Evolutionary conservation across 2,888 invertebrate genomes (phyloP).

Genomic region (Tryphoninae sp.): DNA sequence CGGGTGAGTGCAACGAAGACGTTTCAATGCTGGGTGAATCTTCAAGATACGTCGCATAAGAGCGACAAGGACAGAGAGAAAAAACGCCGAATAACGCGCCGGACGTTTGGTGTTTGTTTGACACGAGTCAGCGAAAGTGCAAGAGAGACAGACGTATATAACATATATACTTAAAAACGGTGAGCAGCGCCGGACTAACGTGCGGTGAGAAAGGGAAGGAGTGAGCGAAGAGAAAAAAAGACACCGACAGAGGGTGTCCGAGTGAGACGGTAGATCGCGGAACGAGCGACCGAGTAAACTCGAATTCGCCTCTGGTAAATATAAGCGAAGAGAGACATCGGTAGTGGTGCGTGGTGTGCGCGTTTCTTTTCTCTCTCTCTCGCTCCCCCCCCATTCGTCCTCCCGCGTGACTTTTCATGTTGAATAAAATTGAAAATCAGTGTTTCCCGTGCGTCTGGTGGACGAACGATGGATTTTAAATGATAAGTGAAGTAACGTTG

Average conservation of each 20-base stretch:
- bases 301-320: slow-evolving; percentile 56
- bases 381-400: not conserved
- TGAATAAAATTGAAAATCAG: slow-evolving; percentile 64
- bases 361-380: slow-evolving; percentile 25
- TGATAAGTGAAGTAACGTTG: slow-evolving; percentile 67
- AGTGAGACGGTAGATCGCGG: slow-evolving; percentile 57
- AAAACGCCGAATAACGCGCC: slow-evolving; percentile 13
- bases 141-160: slow-evolving; percentile 45
- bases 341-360: slow-evolving; percentile 29
- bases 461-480: slow-evolving; percentile 72
- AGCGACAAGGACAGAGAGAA: not conserved
- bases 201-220: slow-evolving; percentile 53
- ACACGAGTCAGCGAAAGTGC: slow-evolving; percentile 23
- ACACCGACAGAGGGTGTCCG: slow-evolving; percentile 34
- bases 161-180: slow-evolving; percentile 60
- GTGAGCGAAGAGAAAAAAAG: slow-evolving; percentile 32
- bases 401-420: slow-evolving; percentile 60
- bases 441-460: slow-evolving; percentile 65
- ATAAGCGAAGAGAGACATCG: slow-evolving; percentile 10
- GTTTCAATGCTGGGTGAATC: not conserved
- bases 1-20: not conserved
- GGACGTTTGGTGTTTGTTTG: slow-evolving; percentile 4
- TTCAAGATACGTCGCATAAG: not conserved
- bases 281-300: slow-evolving; percentile 42
- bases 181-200: slow-evolving; percentile 60